Evolutionary conservation across 2,888 invertebrate species (phyloP).

Genomic region (Smittia aterrima): DNA sequence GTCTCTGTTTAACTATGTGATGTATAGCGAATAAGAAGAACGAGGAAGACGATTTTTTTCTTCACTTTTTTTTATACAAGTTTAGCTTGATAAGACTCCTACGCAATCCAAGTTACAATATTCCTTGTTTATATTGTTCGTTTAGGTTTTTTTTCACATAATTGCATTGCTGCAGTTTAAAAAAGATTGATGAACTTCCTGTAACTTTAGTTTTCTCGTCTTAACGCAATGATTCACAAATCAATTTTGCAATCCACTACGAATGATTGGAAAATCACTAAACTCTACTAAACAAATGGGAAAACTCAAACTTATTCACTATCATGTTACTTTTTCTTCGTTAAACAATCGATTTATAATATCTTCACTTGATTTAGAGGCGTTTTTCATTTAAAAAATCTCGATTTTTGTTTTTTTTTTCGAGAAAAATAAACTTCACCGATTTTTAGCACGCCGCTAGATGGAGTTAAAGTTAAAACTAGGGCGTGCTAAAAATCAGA

Average conservation of each 20-base stretch:
- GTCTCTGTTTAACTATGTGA: background rate
- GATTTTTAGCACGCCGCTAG: too few species aligned
- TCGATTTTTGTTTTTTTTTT: slow-evolving; percentile 6
- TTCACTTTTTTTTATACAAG: slow-evolving; percentile 22
- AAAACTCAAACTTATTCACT: background rate
- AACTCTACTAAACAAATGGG: background rate
- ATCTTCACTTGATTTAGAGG: background rate
- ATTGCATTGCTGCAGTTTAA: too few species aligned
- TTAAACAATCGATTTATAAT: background rate
- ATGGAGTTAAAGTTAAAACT: too few species aligned
- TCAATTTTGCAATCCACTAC: slow-evolving; percentile 14
- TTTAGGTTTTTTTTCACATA: background rate
- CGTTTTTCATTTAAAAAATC: slow-evolving; percentile 24
- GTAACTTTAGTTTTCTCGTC: too few species aligned
- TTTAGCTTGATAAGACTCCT: slow-evolving; percentile 22
- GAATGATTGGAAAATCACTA: slow-evolving; percentile 26
- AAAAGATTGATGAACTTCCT: too few species aligned
- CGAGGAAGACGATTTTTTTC: slow-evolving; percentile 1
- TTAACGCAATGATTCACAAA: background rate
- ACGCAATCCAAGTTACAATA: slow-evolving; percentile 22
- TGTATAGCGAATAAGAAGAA: background rate
- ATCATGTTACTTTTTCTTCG: background rate
- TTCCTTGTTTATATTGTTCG: background rate
- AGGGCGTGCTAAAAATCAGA: too few species aligned
- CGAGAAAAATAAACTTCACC: background rate